Base-by-base conservation (phyloP, 2,113 vertebrate genomes). In the Coreoperca whiteheadi region DNA sequence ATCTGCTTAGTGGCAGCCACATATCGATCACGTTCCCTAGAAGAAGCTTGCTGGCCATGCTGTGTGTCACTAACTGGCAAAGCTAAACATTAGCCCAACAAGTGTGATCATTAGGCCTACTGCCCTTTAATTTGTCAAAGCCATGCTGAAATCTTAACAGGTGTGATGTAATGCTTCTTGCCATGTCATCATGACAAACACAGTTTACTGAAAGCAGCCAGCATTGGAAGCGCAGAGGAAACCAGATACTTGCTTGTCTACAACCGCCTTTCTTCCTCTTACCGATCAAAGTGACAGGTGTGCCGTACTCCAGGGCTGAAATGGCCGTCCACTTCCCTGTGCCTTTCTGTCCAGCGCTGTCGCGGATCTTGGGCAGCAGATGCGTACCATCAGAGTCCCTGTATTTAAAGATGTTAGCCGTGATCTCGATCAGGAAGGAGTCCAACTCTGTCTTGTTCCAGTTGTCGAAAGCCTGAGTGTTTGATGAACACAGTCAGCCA, bases 251-350 rank as follows among this genome's bases (percentile, higher is more conserved):
- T 93, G 74, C 84, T 84, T 0, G 74, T 88, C 56, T 67, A 23
- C 30, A 25, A 21, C 34, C 54, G 79, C 32, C 2, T 81, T 73
- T 39, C 71, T 80, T 83, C 50, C 59, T 85, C 86, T 94, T 95
- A 99, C 99, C 98, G 1, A 99, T 99, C 84, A 99, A 93, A 57
- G 98, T 99, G 84, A 99, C 99, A 0, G 99, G 99, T 0, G 98
- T 94, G 16, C 98, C 99, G 0, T 97, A 99, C 8, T 99, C 98
- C 93, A 99, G 94, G 34, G 98, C 96, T 0, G 98, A 97, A 87
- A 99, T 97, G 28, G 97, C 98, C 0, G 98, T 99, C 99, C 99
- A 99, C 93, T 99, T 99, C 37, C 99, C 99, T 0, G 99, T 99
- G 81, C 98, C 99, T 81, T 99, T 99, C 83, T 99, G 99, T 12